A percentile compares a stretch with the other conserved stretches of the same genome.
phyloP scores from a whole-genome alignment of 2,797 vertebrate species.

The Chaenodraco wilsoni region DNA sequence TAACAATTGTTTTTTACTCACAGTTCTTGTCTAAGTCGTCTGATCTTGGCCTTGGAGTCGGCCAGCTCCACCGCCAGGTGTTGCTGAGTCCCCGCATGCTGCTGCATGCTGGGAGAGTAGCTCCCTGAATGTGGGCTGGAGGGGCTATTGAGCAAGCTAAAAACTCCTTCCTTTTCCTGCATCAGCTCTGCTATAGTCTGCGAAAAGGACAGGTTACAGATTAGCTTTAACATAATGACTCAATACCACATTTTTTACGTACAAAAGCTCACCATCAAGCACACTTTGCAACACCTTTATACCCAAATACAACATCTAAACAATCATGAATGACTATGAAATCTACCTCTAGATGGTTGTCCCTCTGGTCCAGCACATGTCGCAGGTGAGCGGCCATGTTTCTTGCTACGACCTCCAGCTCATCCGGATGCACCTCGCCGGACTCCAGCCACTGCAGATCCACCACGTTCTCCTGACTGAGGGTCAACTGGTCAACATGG shows the following conservation, averaged over 20 bases:
- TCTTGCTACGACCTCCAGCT: constrained; percentile 86
- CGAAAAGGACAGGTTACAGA: constrained; percentile 10
- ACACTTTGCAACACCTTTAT: background rate
- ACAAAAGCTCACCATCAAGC: background rate
- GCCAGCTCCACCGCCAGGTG: constrained; percentile 93
- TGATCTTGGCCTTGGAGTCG: constrained; percentile 93
- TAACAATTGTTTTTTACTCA: constrained; percentile 78
- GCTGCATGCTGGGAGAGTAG: constrained; percentile 74
- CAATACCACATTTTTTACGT: background rate
- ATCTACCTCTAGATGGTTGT: constrained; percentile 88
- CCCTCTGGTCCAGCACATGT: constrained; percentile 91
- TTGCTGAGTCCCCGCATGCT: constrained; percentile 85
- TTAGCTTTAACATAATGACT: background rate
- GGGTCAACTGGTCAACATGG: constrained; percentile 85
- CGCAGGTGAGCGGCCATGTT: constrained; percentile 88
- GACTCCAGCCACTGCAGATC: constrained; percentile 93
- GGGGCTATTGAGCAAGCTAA: constrained; percentile 81
- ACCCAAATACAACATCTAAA: background rate
- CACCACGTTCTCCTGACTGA: constrained; percentile 93
- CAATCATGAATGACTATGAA: background rate
- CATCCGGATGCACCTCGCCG: constrained; percentile 85
- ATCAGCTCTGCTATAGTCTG: constrained; percentile 91
- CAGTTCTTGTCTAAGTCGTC: constrained; percentile 93
- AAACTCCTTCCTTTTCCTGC: constrained; percentile 89
- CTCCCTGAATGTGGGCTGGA: constrained; percentile 76